Conservation (phyloP, 2,888 invertebrate genomes). For the Parnassius mnemosyne region DNA sequence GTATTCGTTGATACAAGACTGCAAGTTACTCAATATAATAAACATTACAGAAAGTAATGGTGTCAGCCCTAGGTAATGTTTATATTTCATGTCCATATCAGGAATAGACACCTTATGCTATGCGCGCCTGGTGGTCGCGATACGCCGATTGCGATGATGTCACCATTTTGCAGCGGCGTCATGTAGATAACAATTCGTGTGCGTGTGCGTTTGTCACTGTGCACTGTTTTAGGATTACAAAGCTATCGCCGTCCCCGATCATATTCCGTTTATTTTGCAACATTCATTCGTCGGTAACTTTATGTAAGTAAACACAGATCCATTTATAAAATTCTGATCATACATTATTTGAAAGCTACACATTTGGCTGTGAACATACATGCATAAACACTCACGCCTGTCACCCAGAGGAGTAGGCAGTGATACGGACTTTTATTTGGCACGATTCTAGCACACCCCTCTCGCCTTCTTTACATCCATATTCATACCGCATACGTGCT, state of each 20-base stretch:
- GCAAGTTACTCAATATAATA: not conserved
- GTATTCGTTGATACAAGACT: too few relatives aligned
- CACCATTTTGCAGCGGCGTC: constrained; percentile 46
- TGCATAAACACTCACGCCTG: too few relatives aligned
- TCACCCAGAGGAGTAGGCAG: too few relatives aligned
- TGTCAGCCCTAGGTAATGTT: constrained; percentile 42
- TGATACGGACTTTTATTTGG: too few relatives aligned
- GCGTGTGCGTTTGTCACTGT: constrained; percentile 13
- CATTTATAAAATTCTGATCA: constrained; percentile 18
- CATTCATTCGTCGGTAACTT: constrained; percentile 23
- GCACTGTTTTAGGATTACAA: constrained; percentile 32
- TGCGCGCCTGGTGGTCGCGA: constrained; percentile 67
- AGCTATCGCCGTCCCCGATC: constrained; percentile 34
- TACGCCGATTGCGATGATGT: constrained; percentile 56
- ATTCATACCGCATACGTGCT: too few relatives aligned
- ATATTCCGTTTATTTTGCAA: constrained; percentile 34
- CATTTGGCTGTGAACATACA: too few relatives aligned
- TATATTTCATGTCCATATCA: constrained; percentile 56
- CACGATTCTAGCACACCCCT: too few relatives aligned
- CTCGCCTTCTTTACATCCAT: too few relatives aligned
- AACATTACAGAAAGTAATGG: constrained; percentile 31
- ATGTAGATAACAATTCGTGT: constrained; percentile 9
- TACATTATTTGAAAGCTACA: not conserved
- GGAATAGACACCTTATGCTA: constrained; percentile 51
- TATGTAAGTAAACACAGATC: constrained; percentile 19